A percentile compares a stretch with the other conserved stretches of the same genome.
Evolutionary conservation across 2,797 vertebrate species (phyloP).

Genomic region (Sebastes kiyomatsui): DNA sequence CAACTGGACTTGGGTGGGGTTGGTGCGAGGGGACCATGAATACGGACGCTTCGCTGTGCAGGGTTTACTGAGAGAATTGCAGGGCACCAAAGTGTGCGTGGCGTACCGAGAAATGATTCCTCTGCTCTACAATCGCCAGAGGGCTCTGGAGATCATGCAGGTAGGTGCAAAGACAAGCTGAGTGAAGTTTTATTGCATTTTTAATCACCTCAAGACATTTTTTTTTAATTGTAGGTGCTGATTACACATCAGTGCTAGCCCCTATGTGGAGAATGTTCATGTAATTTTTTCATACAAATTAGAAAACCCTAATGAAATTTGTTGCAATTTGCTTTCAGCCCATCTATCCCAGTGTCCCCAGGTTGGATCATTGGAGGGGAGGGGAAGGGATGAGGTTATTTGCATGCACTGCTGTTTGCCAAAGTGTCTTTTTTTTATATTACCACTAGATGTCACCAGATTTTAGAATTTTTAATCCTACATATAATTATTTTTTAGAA

Average conservation of each 20-base stretch:
- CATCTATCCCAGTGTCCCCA: not conserved
- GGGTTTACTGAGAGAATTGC: slow-evolving; percentile 77
- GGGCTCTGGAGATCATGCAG: slow-evolving; percentile 75
- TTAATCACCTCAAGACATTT: not conserved
- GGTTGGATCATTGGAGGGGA: not conserved
- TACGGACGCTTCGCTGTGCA: slow-evolving; percentile 81
- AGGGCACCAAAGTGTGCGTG: slow-evolving; percentile 74
- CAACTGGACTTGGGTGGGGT: slow-evolving; percentile 82
- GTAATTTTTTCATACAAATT: not conserved
- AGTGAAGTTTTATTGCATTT: not conserved
- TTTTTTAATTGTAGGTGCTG: not conserved
- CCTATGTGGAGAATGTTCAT: not conserved
- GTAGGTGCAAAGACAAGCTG: slow-evolving; percentile 25
- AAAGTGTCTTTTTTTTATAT: not conserved
- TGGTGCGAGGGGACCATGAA: slow-evolving; percentile 79
- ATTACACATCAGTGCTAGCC: not conserved
- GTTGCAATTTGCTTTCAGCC: not conserved
- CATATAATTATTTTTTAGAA: too few relatives aligned
- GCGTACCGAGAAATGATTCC: slow-evolving; percentile 83
- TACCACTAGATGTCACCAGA: not conserved
- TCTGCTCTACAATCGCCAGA: slow-evolving; percentile 71
- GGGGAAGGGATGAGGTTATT: not conserved
- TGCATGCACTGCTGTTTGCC: not conserved
- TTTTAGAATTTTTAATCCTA: not conserved
- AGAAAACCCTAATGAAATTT: not conserved